A percentile compares a stretch with the other conserved stretches of the same genome.
Conservation (phyloP, 2,113 vertebrate species). For the Cebus imitator region DNA sequence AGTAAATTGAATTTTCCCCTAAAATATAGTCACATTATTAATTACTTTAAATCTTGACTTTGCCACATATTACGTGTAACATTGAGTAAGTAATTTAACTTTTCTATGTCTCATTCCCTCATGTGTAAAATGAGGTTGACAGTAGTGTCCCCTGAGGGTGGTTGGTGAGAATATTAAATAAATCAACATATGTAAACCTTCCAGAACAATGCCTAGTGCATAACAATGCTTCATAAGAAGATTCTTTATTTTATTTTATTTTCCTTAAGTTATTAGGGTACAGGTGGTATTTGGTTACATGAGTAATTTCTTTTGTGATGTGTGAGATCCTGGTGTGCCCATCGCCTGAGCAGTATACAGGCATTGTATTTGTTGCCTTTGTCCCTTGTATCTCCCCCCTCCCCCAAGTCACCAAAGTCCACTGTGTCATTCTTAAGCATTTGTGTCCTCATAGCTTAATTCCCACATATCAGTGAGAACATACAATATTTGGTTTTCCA, state of each 20-base stretch:
- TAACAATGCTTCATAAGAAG: neutral
- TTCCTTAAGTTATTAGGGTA: too few species aligned
- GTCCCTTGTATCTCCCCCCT: too few species aligned
- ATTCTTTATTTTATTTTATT: neutral
- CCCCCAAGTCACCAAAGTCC: too few species aligned
- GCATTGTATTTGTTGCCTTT: too few species aligned
- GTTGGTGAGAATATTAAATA: neutral
- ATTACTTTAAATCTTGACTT: neutral
- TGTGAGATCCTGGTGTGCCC: too few species aligned
- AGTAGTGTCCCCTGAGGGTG: neutral
- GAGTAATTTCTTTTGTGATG: too few species aligned
- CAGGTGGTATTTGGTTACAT: too few species aligned
- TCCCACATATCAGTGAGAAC: too few species aligned
- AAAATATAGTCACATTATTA: neutral
- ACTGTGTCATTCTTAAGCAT: too few species aligned
- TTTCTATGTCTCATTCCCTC: neutral
- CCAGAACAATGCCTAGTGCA: neutral
- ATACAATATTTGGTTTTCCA: too few species aligned
- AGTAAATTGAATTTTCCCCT: neutral
- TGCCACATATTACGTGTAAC: neutral
- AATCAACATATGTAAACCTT: neutral
- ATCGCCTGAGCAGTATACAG: too few species aligned
- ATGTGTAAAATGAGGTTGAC: neutral
- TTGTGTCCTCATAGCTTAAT: too few species aligned
- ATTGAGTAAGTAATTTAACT: neutral